phyloP scores from a whole-genome alignment of 23 tunicate species.

The Halocynthia roretzi region DNA sequence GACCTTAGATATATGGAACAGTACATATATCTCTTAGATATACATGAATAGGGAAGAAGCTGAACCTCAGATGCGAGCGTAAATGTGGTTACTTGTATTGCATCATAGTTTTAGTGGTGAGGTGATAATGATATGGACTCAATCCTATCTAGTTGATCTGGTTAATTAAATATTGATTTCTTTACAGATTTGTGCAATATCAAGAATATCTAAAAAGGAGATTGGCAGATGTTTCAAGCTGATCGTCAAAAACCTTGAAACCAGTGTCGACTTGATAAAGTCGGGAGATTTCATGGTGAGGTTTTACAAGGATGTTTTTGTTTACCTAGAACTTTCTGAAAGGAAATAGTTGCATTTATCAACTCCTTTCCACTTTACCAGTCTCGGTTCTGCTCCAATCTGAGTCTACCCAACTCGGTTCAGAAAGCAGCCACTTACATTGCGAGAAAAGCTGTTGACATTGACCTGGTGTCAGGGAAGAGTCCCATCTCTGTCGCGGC shows the following conservation, averaged over 20 bases:
- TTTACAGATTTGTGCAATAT: slow-evolving; percentile 83
- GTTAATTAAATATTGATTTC: background rate
- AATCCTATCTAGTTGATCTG: background rate
- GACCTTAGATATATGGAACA: background rate
- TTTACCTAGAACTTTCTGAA: background rate
- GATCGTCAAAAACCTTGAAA: slow-evolving; percentile 90
- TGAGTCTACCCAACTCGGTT: slow-evolving; percentile 49
- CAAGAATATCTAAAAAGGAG: slow-evolving; percentile 89
- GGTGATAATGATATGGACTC: too few species aligned
- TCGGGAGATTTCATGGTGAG: slow-evolving; percentile 94
- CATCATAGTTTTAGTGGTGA: too few species aligned
- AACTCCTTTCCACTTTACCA: slow-evolving; percentile 9
- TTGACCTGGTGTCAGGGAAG: slow-evolving; percentile 84
- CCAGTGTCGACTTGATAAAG: slow-evolving; percentile 80
- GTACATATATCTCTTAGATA: background rate
- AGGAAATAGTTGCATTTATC: background rate
- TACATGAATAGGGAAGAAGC: too few species aligned
- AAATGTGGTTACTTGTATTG: too few species aligned
- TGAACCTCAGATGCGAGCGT: too few species aligned
- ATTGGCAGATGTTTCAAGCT: slow-evolving; percentile 91
- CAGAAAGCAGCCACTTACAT: slow-evolving; percentile 86
- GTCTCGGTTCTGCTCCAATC: slow-evolving; percentile 89
- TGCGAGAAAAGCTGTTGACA: slow-evolving; percentile 88
- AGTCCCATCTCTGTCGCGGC: slow-evolving; percentile 98
- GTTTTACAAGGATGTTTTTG: background rate